Conservation (phyloP, 2,888 invertebrate species). For the Philonicus albiceps region DNA sequence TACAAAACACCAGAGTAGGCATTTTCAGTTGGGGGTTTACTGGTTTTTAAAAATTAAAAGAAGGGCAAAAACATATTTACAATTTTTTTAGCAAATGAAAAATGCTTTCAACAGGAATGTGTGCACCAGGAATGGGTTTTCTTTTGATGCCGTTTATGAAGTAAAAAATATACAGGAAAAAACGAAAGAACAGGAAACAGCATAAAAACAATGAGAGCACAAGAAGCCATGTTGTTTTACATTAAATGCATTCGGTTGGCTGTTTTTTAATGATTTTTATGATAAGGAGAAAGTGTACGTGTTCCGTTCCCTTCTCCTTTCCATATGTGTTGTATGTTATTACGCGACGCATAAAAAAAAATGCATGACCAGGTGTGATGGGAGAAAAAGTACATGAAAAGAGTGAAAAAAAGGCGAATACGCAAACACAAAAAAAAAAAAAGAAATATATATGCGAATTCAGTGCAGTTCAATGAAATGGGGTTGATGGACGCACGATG, state of each 20-base stretch:
- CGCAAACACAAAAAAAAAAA: neutral
- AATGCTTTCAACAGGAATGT: neutral
- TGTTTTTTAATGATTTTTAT: constrained; percentile 12
- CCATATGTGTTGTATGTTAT: constrained; percentile 9
- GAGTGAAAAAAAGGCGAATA: constrained; percentile 13
- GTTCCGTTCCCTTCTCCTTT: constrained; percentile 16
- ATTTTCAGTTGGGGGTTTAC: neutral
- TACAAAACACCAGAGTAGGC: neutral
- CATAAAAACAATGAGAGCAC: constrained; percentile 10
- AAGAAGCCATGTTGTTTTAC: constrained; percentile 14
- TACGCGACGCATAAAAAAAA: neutral
- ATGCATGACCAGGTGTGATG: constrained; percentile 43
- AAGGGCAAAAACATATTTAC: constrained; percentile 19
- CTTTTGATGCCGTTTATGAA: constrained; percentile 20
- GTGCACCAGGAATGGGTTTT: neutral
- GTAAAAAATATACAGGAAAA: neutral
- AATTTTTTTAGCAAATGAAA: constrained; percentile 10
- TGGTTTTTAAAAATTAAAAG: neutral
- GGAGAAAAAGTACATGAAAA: constrained; percentile 25
- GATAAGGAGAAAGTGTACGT: constrained; percentile 37
- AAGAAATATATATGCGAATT: neutral
- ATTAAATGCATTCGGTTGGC: neutral
- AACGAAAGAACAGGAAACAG: neutral
- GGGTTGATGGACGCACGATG: constrained; percentile 41
- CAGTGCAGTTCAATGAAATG: constrained; percentile 39